Evolutionary conservation across 1,140 invertebrate genomes (phyloP).

Genomic region (Meloidogyne hapla): DNA sequence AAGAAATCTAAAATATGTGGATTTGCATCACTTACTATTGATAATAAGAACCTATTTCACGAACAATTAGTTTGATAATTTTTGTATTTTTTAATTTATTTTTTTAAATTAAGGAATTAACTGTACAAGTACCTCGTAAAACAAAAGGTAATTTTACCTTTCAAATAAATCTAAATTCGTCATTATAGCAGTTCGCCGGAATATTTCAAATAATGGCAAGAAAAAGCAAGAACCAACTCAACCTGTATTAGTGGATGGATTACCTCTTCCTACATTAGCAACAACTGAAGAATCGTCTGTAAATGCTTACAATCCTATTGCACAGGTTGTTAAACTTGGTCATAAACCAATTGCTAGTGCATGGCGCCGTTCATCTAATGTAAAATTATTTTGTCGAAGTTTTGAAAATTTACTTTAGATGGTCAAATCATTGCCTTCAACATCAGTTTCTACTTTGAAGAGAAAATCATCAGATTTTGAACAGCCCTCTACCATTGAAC

Average conservation of each 20-base stretch:
- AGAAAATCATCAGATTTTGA: neutral
- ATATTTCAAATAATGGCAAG: neutral
- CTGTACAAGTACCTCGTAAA: neutral
- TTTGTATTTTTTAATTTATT: neutral
- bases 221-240: conserved; percentile 1
- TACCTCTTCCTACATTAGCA: conserved; percentile 27
- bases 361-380: conserved; percentile 25
- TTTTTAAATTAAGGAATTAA: neutral
- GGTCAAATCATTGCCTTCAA: conserved; percentile 19
- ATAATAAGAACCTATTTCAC: neutral
- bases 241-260: conserved; percentile 23
- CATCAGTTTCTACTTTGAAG: neutral
- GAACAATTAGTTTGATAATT: conserved; percentile 4
- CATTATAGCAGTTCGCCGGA: neutral
- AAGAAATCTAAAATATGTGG: neutral
- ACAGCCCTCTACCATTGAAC: neutral
- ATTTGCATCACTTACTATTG: neutral
- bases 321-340: conserved; percentile 23
- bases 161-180: neutral
- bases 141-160: neutral
- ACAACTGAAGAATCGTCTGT: neutral
- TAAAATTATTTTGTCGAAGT: neutral
- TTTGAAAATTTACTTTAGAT: conserved; percentile 20
- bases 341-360: conserved; percentile 32
- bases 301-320: conserved; percentile 27